Conservation (phyloP, 2,888 invertebrate genomes). For the Argyresthia albistria region DNA sequence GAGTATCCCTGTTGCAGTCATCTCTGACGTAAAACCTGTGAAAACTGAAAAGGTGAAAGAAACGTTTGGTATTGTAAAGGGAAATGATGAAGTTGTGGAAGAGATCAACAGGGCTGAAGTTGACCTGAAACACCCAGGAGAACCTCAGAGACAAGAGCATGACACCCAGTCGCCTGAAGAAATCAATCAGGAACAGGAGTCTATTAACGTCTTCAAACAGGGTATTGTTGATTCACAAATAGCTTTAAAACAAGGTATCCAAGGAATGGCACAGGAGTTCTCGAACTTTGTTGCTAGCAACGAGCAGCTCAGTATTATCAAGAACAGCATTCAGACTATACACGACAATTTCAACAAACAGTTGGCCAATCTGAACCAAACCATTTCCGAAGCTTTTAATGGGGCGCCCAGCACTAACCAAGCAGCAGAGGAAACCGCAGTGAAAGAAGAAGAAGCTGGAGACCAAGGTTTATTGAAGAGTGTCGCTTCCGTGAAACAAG, state of each 20-base stretch:
- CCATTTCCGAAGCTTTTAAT: conserved; percentile 11
- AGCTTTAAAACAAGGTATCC: conserved; percentile 25
- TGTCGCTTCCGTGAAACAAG: background rate
- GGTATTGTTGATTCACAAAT: conserved; percentile 33
- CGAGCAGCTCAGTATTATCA: conserved; percentile 31
- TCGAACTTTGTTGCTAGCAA: conserved; percentile 30
- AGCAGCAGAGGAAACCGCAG: conserved; percentile 4
- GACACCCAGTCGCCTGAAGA: conserved; percentile 52
- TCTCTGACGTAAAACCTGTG: conserved; percentile 24
- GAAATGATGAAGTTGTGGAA: conserved; percentile 21
- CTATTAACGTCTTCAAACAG: conserved; percentile 30
- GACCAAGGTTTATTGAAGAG: conserved; percentile 20
- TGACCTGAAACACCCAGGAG: conserved; percentile 47
- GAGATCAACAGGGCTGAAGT: conserved; percentile 34
- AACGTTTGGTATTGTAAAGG: conserved; percentile 17
- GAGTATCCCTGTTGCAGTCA: conserved; percentile 43
- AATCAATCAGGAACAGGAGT: conserved; percentile 27
- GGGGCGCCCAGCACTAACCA: background rate
- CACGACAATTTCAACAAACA: conserved; percentile 34
- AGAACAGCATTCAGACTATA: conserved; percentile 33
- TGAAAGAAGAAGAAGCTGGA: conserved; percentile 35
- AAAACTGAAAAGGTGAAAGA: conserved; percentile 15
- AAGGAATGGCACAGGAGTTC: conserved; percentile 35
- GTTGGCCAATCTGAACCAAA: conserved; percentile 37
- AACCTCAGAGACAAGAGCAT: conserved; percentile 53